Evolutionary conservation across 2,888 invertebrate genomes (phyloP).

Genomic region (Stenolophus ochropezus): DNA sequence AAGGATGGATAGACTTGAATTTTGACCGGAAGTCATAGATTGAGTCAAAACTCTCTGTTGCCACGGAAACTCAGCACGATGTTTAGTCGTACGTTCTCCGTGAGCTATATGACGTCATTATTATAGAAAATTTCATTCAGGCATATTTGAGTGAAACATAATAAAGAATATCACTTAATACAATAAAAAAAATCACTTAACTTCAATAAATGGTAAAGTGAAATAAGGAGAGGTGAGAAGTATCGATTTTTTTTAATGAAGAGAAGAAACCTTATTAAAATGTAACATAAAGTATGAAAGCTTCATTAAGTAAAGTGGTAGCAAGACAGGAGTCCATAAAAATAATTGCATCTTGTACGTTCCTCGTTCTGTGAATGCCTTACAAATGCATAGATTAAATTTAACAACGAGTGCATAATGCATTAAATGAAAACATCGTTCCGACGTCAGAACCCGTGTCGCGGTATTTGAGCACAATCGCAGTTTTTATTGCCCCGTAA

Average conservation of each 20-base stretch:
- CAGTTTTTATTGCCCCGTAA: slow-evolving; percentile 44
- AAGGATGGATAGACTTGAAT: no score
- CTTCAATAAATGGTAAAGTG: no score
- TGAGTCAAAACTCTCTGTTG: no score
- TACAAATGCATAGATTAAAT: slow-evolving; percentile 4
- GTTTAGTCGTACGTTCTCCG: no score
- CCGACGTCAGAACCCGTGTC: slow-evolving; percentile 4
- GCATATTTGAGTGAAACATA: no score
- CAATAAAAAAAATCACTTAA: no score
- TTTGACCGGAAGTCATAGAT: no score
- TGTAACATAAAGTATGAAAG: neutral
- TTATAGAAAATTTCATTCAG: no score
- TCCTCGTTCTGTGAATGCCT: neutral
- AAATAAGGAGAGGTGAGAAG: no score
- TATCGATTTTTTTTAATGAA: neutral
- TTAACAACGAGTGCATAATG: neutral
- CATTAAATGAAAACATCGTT: slow-evolving; percentile 31
- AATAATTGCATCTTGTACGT: neutral
- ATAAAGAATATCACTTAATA: no score
- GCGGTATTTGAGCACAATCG: slow-evolving; percentile 30
- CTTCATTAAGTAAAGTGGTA: neutral
- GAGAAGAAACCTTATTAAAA: neutral
- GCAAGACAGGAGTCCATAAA: neutral
- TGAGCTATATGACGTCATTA: no score
- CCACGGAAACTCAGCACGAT: no score